Base-by-base conservation (phyloP, 2,888 invertebrate genomes). In the Drosophila longiperda region DNA sequence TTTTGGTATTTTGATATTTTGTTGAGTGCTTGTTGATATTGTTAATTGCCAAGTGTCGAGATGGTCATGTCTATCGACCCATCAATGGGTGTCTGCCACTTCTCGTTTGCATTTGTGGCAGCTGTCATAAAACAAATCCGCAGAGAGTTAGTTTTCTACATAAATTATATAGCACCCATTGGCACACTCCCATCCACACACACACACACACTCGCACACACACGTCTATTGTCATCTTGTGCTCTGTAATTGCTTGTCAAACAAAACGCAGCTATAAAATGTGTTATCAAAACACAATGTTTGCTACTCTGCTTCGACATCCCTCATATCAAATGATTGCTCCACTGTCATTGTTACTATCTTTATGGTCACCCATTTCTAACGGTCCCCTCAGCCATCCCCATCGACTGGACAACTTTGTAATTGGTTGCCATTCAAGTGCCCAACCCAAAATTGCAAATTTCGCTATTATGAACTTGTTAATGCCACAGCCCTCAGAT, bases 391-490 rank as follows among this genome's bases (percentile, higher is more conserved):
- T 1, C 29, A 6, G 9, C 32, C 9, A 12, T n/a, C 26, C 8
- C 6, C 2, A 29, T 15, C 23, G 23, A 23, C 23, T 12, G 60
- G 52, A 17, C 40, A 55, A 78, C 53, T 78, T 73, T 76, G 76
- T 79, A 82, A 85, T 87, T 79, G 82, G 74, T 50, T 74, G 80
- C 70, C 85, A 82, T 85, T 83, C 74, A 84, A 87, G 77, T 87
- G 85, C 71, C 83, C 72, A 73, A 84, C 76, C 45, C 73, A 66
- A 67, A 87, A 87, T 75, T 84, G 87, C 83, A 83, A 79, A 87
- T 84, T 83, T 68, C 50, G 77, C 73, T 73, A 85, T 85, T 85
- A 85, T 85, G 70, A 85, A 87, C 83, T 87, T 82, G 83, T 80
- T 77, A 82, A 75, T 72, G 74, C 68, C 73, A 12, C 42, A 36